Base-by-base conservation (phyloP, 2,888 invertebrate genomes). In the Sericinus montela region DNA sequence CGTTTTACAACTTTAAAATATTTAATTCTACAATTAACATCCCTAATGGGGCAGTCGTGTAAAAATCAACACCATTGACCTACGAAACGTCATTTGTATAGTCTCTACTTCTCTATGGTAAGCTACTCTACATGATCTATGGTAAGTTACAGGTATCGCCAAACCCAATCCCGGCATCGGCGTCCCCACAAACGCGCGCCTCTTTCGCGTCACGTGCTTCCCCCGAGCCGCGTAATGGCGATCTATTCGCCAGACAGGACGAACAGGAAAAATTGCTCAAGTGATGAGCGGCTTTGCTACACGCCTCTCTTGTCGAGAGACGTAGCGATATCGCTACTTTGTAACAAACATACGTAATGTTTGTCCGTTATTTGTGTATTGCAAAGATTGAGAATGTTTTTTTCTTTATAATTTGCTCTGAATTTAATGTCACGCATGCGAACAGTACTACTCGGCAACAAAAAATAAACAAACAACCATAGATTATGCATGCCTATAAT, bases 181-280 rank as follows among this genome's bases (percentile, higher is more conserved):
- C 81, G 0, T 80, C 80, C 0, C 75, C 82, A 0, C 64, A 67
- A 54, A 72, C 81, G 0, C 67, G 80, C 0, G 62, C 81, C 0
- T 69, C 78, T 0, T 76, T 83, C 65, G 51, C 67, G 1, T 63
- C 73, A 0, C 71, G 77, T 1, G 25, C 62, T 1, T 67, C 77
- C 0, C 73, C 74, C 0, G 80, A 81, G 0, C 61, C 65, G 0
- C 61, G 74, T 11, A 79, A 76, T 54, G 80, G 77, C 0, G 79
- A 80, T 46, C 54, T 70, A 0, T 80, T 67, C 62, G 63, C 71
- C 1, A 50, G 60, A 1, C 44, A 30, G 9, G 84, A 84, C 37
- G 86, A 86, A 4, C 79, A 86, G 40, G 85, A 85, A 54, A 75
- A 83, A 37, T 62, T 85, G 0, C 57, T 85, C 1, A 78, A 83